These are phyloP conservation scores for Bellardia bayeri DNA, from an alignment of 2,888 invertebrate species.

Conservation along the genomic window DNA sequence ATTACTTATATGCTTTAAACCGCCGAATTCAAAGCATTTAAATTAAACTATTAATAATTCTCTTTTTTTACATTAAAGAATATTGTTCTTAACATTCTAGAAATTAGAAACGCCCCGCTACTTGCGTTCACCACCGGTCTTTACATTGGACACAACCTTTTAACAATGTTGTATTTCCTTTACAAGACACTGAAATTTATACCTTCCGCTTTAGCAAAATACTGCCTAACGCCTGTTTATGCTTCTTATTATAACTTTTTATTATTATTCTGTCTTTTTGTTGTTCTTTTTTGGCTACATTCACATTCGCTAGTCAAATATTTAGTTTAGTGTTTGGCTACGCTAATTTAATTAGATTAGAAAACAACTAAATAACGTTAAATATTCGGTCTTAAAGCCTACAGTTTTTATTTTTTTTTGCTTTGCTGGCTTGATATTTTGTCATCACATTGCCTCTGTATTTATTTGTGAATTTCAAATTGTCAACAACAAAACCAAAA, in stretches of 20 bases:
- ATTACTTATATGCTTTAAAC: too few relatives aligned
- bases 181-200: constrained; percentile 66
- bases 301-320: constrained; percentile 10
- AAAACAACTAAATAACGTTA: constrained; percentile 33
- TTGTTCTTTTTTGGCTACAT: background rate
- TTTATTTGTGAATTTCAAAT: constrained; percentile 13
- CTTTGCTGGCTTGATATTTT: background rate
- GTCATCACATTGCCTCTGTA: constrained; percentile 32
- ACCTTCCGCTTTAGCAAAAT: constrained; percentile 51
- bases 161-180: constrained; percentile 61
- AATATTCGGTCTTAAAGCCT: constrained; percentile 30
- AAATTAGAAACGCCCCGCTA: background rate
- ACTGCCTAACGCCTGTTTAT: constrained; percentile 51
- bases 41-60: too few relatives aligned
- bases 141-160: constrained; percentile 37
- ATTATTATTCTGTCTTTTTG: constrained; percentile 11
- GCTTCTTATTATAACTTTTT: constrained; percentile 37
- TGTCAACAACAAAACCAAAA: background rate
- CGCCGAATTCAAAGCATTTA: background rate
- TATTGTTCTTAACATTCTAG: background rate
- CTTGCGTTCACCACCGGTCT: constrained; percentile 46
- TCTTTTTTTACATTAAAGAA: background rate
- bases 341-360: constrained; percentile 70
- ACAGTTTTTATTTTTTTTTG: background rate
- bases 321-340: constrained; percentile 54